phyloP scores from a whole-genome alignment of 2,113 vertebrate genomes.

The Crotalus horridus region DNA sequence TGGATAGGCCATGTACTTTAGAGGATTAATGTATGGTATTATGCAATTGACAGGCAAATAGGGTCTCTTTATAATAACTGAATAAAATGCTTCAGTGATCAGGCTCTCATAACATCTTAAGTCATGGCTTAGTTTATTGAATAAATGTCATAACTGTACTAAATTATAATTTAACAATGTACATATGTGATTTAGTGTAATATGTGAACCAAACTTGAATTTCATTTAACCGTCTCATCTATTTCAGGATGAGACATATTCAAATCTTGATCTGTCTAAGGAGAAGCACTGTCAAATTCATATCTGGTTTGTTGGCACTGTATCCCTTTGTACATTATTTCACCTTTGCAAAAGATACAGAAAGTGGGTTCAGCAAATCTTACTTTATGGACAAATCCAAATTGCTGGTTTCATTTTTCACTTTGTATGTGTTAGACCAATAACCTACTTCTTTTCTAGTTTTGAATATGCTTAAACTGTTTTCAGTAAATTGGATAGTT shows the following conservation, averaged over 20 bases:
- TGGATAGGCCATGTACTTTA: neutral
- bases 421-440: neutral
- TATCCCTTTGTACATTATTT: neutral
- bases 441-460: conserved; percentile 2
- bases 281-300: neutral
- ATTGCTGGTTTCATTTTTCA: neutral
- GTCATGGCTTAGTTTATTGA: neutral
- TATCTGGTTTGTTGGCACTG: neutral
- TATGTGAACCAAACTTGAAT: neutral
- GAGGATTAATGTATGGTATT: neutral
- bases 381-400: neutral
- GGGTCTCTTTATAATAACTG: neutral
- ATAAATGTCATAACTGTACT: neutral
- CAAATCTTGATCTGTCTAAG: neutral
- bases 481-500: neutral
- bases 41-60: neutral
- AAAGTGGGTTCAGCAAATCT: neutral
- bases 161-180: neutral
- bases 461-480: neutral
- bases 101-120: neutral
- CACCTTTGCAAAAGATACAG: neutral
- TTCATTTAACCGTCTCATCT: neutral
- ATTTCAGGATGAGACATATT: neutral
- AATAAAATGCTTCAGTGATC: neutral
- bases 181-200: neutral